Evolutionary conservation across 2,113 vertebrate genomes (phyloP).

Genomic region (Aviceda subcristata): DNA sequence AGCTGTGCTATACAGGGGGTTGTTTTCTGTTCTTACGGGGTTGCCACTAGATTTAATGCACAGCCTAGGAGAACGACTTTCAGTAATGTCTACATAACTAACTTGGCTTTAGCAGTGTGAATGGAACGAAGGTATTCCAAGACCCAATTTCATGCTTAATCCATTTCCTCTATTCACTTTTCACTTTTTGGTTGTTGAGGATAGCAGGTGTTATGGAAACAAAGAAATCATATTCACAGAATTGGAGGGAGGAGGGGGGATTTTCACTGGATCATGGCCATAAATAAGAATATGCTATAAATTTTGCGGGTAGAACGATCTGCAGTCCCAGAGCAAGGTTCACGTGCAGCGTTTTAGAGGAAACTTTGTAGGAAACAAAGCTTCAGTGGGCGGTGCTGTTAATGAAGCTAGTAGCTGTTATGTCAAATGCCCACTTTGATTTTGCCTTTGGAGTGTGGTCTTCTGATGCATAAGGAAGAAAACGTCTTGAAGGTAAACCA

Average conservation of each 20-base stretch:
- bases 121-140: background rate
- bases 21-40: background rate
- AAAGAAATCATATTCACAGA: background rate
- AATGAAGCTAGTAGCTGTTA: background rate
- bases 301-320: background rate
- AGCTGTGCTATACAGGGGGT: background rate
- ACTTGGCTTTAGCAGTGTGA: background rate
- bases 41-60: background rate
- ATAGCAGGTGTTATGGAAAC: background rate
- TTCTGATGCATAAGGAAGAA: background rate
- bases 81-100: background rate
- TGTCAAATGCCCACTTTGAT: background rate
- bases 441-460: background rate
- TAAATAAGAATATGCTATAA: background rate
- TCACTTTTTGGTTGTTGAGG: background rate
- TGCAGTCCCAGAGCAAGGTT: background rate
- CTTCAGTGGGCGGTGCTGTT: background rate
- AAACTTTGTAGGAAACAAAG: background rate
- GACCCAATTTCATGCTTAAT: background rate
- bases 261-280: background rate
- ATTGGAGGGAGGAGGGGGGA: background rate
- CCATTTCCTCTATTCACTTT: background rate
- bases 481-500: background rate
- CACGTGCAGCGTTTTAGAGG: background rate
- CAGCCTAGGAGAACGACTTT: background rate